Conservation (phyloP, 2,888 invertebrate species). For the Acleris emargana region DNA sequence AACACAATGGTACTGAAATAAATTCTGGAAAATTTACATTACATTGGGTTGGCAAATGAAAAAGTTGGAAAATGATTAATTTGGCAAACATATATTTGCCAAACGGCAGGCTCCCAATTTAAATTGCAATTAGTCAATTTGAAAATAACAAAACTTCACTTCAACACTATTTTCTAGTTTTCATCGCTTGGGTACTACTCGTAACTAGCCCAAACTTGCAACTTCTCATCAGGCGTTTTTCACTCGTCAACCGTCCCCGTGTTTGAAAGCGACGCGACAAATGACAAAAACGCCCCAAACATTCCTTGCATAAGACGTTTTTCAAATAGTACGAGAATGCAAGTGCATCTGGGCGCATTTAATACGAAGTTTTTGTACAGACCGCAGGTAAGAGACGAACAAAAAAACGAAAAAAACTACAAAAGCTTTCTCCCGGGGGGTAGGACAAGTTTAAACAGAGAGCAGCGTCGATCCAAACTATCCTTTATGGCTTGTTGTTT, state of each 20-base stretch:
- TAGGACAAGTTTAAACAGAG: slow-evolving; percentile 11
- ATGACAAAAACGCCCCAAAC: slow-evolving; percentile 29
- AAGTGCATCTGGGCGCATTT: slow-evolving; percentile 36
- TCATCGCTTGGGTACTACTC: neutral
- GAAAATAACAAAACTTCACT: neutral
- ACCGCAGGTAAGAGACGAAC: slow-evolving; percentile 37
- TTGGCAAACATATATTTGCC: too few species aligned
- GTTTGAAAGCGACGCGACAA: slow-evolving; percentile 25
- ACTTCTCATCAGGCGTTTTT: slow-evolving; percentile 27
- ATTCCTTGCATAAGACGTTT: slow-evolving; percentile 31
- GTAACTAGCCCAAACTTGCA: slow-evolving; percentile 19
- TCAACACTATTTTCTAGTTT: neutral
- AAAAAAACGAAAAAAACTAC: slow-evolving; percentile 35
- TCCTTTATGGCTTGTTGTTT: neutral
- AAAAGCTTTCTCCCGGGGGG: slow-evolving; percentile 41
- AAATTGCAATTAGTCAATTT: too few species aligned
- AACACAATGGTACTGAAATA: too few species aligned
- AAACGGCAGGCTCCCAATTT: too few species aligned
- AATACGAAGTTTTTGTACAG: slow-evolving; percentile 34
- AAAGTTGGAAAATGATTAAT: too few species aligned
- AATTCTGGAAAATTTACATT: too few species aligned
- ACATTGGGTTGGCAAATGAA: too few species aligned
- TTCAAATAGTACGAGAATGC: slow-evolving; percentile 26
- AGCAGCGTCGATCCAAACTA: neutral
- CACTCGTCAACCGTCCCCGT: slow-evolving; percentile 13